Conservation (phyloP, 2,888 invertebrate species). For the Campoplex capitator region DNA sequence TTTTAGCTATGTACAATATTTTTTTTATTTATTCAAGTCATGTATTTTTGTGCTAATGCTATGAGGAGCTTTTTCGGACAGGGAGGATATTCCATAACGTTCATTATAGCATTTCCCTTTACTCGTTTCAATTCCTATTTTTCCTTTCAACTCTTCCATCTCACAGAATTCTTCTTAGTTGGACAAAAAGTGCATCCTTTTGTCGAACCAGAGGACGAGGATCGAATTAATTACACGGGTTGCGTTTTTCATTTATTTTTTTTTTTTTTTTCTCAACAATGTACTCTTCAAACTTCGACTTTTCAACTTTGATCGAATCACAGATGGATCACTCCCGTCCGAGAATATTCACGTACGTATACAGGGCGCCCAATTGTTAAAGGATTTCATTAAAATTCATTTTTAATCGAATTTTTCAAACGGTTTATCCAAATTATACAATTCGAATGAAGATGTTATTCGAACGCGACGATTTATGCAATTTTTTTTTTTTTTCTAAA, state of each 20-base stretch:
- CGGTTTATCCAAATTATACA: background rate
- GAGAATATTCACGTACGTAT: constrained; percentile 69
- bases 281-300: constrained; percentile 52
- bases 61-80: constrained; percentile 53
- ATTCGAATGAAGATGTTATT: too few species aligned
- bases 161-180: constrained; percentile 44
- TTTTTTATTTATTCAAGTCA: constrained; percentile 28
- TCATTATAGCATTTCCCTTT: constrained; percentile 11
- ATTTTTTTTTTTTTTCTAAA: too few species aligned
- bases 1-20: constrained; percentile 60
- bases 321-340: constrained; percentile 80
- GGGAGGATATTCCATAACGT: constrained; percentile 59
- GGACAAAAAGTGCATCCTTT: constrained; percentile 11
- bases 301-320: constrained; percentile 80
- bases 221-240: constrained; percentile 51
- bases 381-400: background rate
- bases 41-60: constrained; percentile 50
- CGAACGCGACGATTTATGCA: too few species aligned
- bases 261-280: background rate
- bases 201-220: constrained; percentile 21
- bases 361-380: background rate
- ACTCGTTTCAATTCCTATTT: constrained; percentile 31
- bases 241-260: background rate
- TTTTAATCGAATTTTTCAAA: background rate
- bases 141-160: constrained; percentile 62